These are phyloP conservation scores for Trichonephila inaurata DNA, from an alignment of 1,140 invertebrate species.

Conservation along the genomic window DNA sequence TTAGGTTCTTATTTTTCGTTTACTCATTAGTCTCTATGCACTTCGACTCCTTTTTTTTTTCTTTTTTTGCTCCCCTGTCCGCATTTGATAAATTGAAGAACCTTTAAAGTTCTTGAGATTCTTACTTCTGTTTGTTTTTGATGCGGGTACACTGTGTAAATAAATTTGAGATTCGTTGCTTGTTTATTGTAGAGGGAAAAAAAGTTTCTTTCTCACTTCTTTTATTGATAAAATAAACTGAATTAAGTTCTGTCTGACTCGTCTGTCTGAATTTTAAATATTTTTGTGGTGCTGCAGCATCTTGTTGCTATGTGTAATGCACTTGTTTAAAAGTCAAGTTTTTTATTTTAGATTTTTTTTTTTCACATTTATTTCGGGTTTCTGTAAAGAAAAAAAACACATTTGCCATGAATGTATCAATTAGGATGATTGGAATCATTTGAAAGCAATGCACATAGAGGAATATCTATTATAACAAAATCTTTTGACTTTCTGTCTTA, in stretches of 20 bases:
- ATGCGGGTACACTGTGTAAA: neutral
- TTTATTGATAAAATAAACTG: neutral
- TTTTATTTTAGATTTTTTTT: too few relatives aligned
- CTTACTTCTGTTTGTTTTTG: neutral
- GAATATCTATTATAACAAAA: too few relatives aligned
- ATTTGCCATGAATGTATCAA: too few relatives aligned
- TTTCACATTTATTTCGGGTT: too few relatives aligned
- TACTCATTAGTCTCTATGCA: neutral
- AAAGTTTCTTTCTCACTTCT: neutral
- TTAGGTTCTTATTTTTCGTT: neutral
- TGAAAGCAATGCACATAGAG: too few relatives aligned
- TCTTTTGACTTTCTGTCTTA: too few relatives aligned
- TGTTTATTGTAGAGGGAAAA: neutral
- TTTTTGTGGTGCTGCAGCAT: neutral
- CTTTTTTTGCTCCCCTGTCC: neutral
- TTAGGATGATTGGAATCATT: too few relatives aligned
- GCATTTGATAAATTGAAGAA: constrained; percentile 35
- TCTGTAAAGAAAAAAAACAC: too few relatives aligned
- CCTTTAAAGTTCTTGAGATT: neutral
- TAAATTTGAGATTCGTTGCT: neutral
- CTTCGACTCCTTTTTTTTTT: neutral
- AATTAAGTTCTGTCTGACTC: neutral
- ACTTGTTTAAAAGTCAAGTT: too few relatives aligned
- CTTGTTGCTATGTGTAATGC: too few relatives aligned
- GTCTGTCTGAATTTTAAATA: neutral